Evolutionary conservation across 2,113 vertebrate genomes (phyloP).

Genomic region (Mellivora capensis): DNA sequence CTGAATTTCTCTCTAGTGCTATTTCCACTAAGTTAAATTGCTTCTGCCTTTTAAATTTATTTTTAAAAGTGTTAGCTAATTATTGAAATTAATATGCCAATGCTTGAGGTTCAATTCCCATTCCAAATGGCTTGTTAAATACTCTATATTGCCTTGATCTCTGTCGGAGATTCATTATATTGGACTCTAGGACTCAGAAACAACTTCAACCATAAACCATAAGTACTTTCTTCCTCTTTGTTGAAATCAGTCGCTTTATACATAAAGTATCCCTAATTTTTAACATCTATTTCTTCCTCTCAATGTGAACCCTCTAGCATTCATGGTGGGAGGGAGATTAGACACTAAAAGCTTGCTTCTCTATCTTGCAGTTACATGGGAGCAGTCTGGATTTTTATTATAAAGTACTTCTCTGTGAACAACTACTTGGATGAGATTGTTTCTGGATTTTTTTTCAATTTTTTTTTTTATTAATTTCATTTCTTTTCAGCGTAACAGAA

Average conservation of each 20-base stretch:
- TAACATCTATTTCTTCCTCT: not conserved
- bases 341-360: not conserved
- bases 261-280: not conserved
- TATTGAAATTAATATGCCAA: not conserved
- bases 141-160: not conserved
- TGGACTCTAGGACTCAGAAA: not conserved
- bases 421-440: not conserved
- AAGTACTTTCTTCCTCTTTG: not conserved
- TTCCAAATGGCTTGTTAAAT: not conserved
- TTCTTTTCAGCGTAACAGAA: too few relatives aligned
- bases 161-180: not conserved
- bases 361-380: not conserved
- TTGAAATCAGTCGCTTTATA: conserved; percentile 11
- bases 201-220: not conserved
- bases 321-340: not conserved
- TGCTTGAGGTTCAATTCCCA: not conserved
- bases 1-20: not conserved
- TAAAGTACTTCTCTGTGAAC: not conserved
- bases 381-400: not conserved
- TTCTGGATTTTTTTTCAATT: too few relatives aligned
- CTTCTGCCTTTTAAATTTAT: not conserved
- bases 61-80: not conserved
- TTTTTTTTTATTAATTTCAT: too few relatives aligned
- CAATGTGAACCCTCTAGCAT: not conserved
- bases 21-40: not conserved